phyloP scores from a whole-genome alignment of 2,888 invertebrate species.

The Rhingia rostrata region DNA sequence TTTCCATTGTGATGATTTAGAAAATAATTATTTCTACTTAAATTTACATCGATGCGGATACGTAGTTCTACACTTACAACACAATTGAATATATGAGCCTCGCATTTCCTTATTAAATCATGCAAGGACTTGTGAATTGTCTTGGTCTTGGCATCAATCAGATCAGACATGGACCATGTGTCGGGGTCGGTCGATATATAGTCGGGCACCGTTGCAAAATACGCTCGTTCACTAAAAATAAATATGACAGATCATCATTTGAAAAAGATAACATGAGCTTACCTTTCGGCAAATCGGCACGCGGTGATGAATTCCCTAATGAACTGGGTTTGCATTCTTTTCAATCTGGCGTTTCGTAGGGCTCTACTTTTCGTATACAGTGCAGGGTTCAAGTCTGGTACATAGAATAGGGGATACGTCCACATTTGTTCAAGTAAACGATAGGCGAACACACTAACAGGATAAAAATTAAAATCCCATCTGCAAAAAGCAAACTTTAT shows the following conservation, averaged over 20 bases:
- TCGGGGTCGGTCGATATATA: constrained; percentile 87
- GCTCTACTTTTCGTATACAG: constrained; percentile 87
- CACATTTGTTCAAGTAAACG: constrained; percentile 90
- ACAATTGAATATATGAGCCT: constrained; percentile 85
- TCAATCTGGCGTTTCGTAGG: constrained; percentile 85
- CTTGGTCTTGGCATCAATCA: constrained; percentile 86
- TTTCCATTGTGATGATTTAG: no score
- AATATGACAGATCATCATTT: constrained; percentile 3
- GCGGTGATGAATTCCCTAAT: constrained; percentile 88
- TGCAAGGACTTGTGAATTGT: constrained; percentile 85
- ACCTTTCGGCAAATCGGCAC: constrained; percentile 87
- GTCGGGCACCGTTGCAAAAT: constrained; percentile 85
- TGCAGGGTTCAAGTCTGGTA: constrained; percentile 88
- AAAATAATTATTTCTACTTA: no score
- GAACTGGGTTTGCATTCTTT: constrained; percentile 87
- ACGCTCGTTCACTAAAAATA: constrained; percentile 83
- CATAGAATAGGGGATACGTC: constrained; percentile 90
- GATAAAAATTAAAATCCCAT: constrained; percentile 86
- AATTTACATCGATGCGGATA: no score
- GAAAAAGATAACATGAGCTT: constrained; percentile 77
- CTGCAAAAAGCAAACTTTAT: constrained; percentile 70
- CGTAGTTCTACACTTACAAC: constrained; percentile 82
- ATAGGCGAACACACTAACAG: constrained; percentile 92
- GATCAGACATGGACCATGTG: constrained; percentile 89
- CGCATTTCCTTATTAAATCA: constrained; percentile 85